Base-by-base conservation (phyloP, 2,888 invertebrate genomes). In the Dioctria linearis region DNA sequence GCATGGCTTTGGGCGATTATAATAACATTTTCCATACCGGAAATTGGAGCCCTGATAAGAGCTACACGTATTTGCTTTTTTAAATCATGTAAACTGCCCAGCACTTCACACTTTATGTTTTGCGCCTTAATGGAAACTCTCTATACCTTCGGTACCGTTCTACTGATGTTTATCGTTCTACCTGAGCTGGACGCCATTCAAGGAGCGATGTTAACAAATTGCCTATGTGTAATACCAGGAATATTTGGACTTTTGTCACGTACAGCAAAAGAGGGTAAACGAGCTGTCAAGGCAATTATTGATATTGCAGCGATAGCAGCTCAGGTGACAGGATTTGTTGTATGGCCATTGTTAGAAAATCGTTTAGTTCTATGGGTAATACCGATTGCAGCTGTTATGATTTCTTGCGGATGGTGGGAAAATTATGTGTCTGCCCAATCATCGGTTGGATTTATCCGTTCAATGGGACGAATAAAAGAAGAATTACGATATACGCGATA, bases 361-460 rank as follows among this genome's bases (percentile, higher is more conserved):
- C 93, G 93, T 82, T 93, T 93, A 0, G 92, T 93, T 76, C 88
- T 96, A 57, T 96, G 95, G 95, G 90, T 96, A 65, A 95, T 98
- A 84, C 97, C 98, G 0, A 90, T 96, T 0, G 92, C 97, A 0
- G 92, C 97, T 54, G 88, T 97, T 79, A 92, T 97, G 85, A 94
- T 97, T 83, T 98, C 98, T 0, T 91, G 96, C 57, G 96, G 96
- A 40, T 98, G 98, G 97, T 99, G 99, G 99, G 98, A 99, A 89
- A 99, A 99, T 89, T 99, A 96, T 87, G 96, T 98, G 1, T 95
- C 96, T 80, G 91, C 93, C 80, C 93, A 95, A 85, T 97, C 98
- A 80, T 94, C 96, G 0, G 91, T 97, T 83, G 94, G 87, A 0
- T 49, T 88, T 46, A 92, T 96, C 69, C 94, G 94, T 86, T 91